These are phyloP conservation scores for Girardinichthys multiradiatus DNA, from an alignment of 2,113 vertebrate species.

Conservation along the genomic window DNA sequence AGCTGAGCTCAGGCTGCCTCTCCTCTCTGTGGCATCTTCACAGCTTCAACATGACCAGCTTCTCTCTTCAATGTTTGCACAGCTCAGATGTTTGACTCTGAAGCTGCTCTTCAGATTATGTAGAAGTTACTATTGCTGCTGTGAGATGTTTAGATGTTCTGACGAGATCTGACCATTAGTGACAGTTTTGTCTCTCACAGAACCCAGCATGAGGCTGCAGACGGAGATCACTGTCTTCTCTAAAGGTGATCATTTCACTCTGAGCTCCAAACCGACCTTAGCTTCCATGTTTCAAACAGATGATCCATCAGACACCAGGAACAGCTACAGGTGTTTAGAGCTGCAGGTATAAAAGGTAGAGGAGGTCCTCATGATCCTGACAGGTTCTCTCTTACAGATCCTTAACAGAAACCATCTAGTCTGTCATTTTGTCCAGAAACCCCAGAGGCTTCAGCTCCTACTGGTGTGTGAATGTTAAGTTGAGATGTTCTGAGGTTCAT, in stretches of 20 bases:
- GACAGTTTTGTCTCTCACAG: slow-evolving; percentile 19
- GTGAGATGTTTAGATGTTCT: neutral
- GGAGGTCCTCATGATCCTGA: no score
- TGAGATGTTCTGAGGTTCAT: no score
- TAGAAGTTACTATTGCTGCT: no score
- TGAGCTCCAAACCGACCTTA: neutral
- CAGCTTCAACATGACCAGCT: no score
- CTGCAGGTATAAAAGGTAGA: neutral
- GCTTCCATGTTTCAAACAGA: no score
- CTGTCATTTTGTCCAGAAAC: no score
- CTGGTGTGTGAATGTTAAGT: no score
- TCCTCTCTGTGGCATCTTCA: neutral
- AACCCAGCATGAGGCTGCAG: neutral
- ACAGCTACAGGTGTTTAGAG: no score
- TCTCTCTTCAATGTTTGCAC: no score
- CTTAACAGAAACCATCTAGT: neutral
- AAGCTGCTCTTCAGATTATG: neutral
- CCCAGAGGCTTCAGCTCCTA: no score
- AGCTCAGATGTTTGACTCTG: neutral
- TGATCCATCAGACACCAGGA: no score
- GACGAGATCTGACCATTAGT: neutral
- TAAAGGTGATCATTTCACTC: slow-evolving; percentile 49
- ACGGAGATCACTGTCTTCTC: neutral
- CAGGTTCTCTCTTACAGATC: no score
- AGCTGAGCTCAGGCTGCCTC: neutral